Base-by-base conservation (phyloP, 1,140 invertebrate genomes). In the Platorchestia sp. region DNA sequence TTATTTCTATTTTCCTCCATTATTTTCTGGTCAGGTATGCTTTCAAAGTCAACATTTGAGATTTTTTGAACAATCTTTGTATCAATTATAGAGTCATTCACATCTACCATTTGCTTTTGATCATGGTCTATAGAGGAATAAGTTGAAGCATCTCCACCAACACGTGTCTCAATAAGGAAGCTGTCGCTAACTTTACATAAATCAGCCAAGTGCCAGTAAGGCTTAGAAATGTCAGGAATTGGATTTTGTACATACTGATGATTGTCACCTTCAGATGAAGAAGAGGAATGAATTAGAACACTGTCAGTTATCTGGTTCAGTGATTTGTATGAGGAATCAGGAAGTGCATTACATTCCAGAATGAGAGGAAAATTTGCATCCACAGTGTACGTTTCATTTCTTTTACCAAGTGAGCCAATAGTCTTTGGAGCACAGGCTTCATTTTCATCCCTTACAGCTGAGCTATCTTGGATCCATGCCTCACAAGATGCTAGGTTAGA, bases 271-370 rank as follows among this genome's bases (percentile, higher is more conserved):
- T 14, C 43, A 89, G 87, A 44, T 42, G 87, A 89, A 89, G 41
- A 22, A 89, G 87, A 89, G 36, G 87, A 89, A 10, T 89, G 41
- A 16, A 89, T 44, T 0, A 89, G 87, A 42, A 89, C 43, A 44
- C 87, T 89, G 87, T 89, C 87, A 42, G 87, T 89, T 42, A 89
- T 44, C 43, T 89, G 87, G 43, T 44, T 89, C 41, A 89, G 87
- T 42, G 87, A 42, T 16, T 19, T 16, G 41, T 89, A 89, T 75
- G 59, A 75, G 7, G 59, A 75, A 75, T 75, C 27, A 3, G 10
- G 27, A 27, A 3, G 27, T 36, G 27, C 27, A 75, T 22, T 75
- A 75, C 36, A 3, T 75, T 75, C 59, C 14, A 36, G 59, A 75
- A 75, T 75, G 14, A 27, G 59, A 36, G 36, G 27, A 89, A 5